Base-by-base conservation (phyloP, 2,113 vertebrate genomes). In the Corythornis madagascariensis region DNA sequence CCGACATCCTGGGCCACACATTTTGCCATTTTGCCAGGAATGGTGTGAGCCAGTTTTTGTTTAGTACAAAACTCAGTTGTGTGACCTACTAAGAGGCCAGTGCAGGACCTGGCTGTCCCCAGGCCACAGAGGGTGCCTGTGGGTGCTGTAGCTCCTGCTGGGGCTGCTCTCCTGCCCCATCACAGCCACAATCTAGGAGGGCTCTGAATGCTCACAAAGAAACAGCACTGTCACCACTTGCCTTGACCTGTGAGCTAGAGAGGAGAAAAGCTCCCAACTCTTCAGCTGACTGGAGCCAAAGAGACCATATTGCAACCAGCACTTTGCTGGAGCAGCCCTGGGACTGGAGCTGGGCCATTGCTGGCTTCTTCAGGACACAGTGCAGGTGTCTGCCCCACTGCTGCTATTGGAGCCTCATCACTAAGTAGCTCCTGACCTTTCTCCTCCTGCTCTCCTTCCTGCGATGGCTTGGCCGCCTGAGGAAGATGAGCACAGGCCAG, bases 381-480 rank as follows among this genome's bases (percentile, higher is more conserved):
- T 9, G 0, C 96, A 89, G 95, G 80, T 93, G 92, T n/a, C 91
- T 84, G 89, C 74, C 89, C 84, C 47, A 21, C 78, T 77, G 78
- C 81, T 95, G 90, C 75, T 53, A 16, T 78, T 86, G 71, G 86
- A 95, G 63, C 86, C 69, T 86, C 86, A 8, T 26, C 40, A 57
- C 75, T 95, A 87, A 94, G 84, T 52, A 84, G 86, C 86, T 93
- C 92, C 94, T 93, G 90, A 96, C 94, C 95, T 96, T 93, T 90
- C 57, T 84, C 89, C 93, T 94, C 92, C 79, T 71, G 91, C 29
- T 69, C 64, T 80, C 82, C 45, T 78, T 64, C 89, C 91, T 60
- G 85, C 17, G 1, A 5, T 74, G 87, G 89, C 93, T 86, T 86
- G 85, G 43, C 65, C 0, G 67, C 92, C 93, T 28, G 2, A 88